phyloP scores from a whole-genome alignment of 2,113 vertebrate species.

The Gobiocypris rarus region DNA sequence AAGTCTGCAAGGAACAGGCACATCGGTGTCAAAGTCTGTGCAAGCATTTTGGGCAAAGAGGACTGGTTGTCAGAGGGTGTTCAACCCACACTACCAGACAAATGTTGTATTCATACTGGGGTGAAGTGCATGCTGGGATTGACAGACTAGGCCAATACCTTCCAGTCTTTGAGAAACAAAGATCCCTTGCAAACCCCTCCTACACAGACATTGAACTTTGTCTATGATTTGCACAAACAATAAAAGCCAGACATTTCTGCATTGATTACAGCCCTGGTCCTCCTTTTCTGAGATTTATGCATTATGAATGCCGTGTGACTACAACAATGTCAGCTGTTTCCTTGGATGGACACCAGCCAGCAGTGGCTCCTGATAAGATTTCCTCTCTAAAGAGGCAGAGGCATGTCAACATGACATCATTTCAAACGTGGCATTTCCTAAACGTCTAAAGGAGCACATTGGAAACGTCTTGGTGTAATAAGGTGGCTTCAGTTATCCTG shows the following conservation, averaged over 20 bases:
- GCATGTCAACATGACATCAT: slow-evolving; percentile 44
- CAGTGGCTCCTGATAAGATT: slow-evolving; percentile 49
- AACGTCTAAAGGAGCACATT: slow-evolving; percentile 3
- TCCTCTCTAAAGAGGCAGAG: not conserved
- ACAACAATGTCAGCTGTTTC: slow-evolving; percentile 66
- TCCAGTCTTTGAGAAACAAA: slow-evolving; percentile 75
- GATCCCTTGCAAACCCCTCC: slow-evolving; percentile 78
- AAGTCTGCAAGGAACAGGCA: slow-evolving; percentile 39
- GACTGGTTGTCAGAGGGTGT: slow-evolving; percentile 59
- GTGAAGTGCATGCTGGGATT: slow-evolving; percentile 79
- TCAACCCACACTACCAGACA: slow-evolving; percentile 77
- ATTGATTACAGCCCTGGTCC: slow-evolving; percentile 71
- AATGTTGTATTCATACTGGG: slow-evolving; percentile 78
- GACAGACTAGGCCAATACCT: slow-evolving; percentile 70
- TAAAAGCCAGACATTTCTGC: slow-evolving; percentile 76
- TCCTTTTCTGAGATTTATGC: slow-evolving; percentile 71
- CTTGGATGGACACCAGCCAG: slow-evolving; percentile 61
- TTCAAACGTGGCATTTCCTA: slow-evolving; percentile 11
- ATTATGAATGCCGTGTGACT: slow-evolving; percentile 65
- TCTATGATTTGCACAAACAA: slow-evolving; percentile 74
- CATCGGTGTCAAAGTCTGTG: slow-evolving; percentile 67
- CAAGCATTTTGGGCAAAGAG: slow-evolving; percentile 63
- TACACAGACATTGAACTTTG: slow-evolving; percentile 72
- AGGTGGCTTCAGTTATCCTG: slow-evolving; percentile 63
- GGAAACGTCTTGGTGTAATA: slow-evolving; percentile 31